phyloP scores from a whole-genome alignment of 2,113 vertebrate species.

The Tringa solitaria region DNA sequence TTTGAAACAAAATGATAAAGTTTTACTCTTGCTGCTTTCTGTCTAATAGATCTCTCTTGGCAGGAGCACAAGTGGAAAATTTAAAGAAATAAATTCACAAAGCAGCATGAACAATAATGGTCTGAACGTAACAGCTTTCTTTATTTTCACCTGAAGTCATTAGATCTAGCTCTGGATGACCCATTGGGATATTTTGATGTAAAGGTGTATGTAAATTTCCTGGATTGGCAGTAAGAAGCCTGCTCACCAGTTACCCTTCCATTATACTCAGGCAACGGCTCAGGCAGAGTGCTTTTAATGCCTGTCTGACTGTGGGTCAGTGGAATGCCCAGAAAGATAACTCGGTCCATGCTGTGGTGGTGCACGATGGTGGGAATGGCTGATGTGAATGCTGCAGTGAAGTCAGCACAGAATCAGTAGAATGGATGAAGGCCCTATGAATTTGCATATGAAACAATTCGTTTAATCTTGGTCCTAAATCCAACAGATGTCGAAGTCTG shows the following conservation, averaged over 20 bases:
- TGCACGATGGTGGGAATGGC: neutral
- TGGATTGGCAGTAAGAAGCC: neutral
- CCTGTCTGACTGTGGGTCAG: neutral
- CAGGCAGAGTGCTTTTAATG: neutral
- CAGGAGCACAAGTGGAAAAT: constrained; percentile 84
- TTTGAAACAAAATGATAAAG: constrained; percentile 79
- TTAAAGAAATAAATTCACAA: constrained; percentile 86
- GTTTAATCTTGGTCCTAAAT: neutral
- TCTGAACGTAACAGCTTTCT: constrained; percentile 78
- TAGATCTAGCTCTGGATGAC: neutral
- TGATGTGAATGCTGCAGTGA: neutral
- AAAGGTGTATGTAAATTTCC: neutral
- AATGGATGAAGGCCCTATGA: neutral
- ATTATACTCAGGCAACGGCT: neutral
- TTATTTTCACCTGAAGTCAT: constrained; percentile 56
- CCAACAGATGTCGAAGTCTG: neutral
- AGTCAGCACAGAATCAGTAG: neutral
- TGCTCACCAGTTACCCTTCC: neutral
- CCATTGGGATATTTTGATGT: neutral
- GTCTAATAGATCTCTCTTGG: constrained; percentile 83
- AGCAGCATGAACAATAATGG: constrained; percentile 90
- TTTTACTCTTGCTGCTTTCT: constrained; percentile 88
- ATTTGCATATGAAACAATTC: neutral
- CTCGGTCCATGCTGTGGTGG: neutral
- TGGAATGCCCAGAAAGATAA: neutral